Evolutionary conservation across 1,140 invertebrate genomes (phyloP), one percentile per base, ranked within the genome.

Genomic region (Galendromus occidentalis): DNA sequence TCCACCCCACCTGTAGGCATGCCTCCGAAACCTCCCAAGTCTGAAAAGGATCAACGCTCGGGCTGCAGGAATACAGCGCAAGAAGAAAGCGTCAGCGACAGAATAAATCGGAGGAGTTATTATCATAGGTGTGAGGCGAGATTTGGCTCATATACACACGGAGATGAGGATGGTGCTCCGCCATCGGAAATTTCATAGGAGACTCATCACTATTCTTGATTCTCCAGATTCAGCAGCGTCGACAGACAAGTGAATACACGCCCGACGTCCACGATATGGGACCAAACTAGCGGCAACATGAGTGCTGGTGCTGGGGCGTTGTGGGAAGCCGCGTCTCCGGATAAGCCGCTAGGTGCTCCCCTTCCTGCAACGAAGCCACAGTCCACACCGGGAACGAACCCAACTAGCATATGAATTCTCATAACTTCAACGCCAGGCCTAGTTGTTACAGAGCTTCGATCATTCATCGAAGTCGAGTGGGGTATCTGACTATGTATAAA

Each of bases 211-310:
- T 39, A 4, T 39, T 6, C 4, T 9, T 4, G 33, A 39, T 4
- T 39, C 33, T 59, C 25, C 22, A 59, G 51, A 22, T 59, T 59
- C 33, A 59, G 51, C 51, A 59, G 51, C 51, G 51, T 59, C 25
- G 51, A 59, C 51, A 25, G 51, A 4, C 51, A 59, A 17, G 6
- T 47, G 28, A 18, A 18, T 22, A 14, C 14, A 22, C 51, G 51
- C 33, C 51, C 51, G 14, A 59, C 51, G 9, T 59, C 51, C 6
- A 59, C 51, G 2, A 18, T 59, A 17, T 59, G 51, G 51, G 51
- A 59, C 20, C 51, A 59, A 33, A 25, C 17, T 17, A 22, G 17
- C 14, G 51, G n/a, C 1, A 25, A 25, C 6, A 33, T 14, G 33
- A 25, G 25, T 14, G 51, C 25, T 1, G 51, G 51, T 20, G 51